These are phyloP conservation scores for Etheostoma nigrum DNA, from an alignment of 2,797 vertebrate genomes.

Conservation along the genomic window DNA sequence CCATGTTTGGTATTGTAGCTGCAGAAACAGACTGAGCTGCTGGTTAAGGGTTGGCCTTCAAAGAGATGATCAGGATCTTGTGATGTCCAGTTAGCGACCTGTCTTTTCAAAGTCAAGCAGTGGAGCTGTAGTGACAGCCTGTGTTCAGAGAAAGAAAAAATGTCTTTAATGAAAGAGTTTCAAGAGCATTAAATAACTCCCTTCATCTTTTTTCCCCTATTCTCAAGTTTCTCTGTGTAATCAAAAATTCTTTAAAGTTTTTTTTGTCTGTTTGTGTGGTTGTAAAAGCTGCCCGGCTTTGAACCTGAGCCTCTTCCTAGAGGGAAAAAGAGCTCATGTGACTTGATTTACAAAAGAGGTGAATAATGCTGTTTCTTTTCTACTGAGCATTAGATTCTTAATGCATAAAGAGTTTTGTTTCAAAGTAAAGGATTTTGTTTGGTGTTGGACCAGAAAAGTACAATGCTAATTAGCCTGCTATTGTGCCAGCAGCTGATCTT, in stretches of 20 bases:
- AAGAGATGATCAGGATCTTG: background rate
- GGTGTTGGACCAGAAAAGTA: conserved; percentile 15
- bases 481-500: conserved; percentile 21
- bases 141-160: background rate
- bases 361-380: conserved; percentile 1
- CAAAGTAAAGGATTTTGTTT: background rate
- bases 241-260: background rate
- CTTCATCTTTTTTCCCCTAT: background rate
- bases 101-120: conserved; percentile 17
- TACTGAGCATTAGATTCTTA: conserved; percentile 17
- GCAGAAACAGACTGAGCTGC: background rate
- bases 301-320: conserved; percentile 20
- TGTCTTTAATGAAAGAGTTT: background rate
- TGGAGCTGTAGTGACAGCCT: background rate
- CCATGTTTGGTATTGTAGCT: background rate
- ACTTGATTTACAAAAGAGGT: conserved; percentile 28
- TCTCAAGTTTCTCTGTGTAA: background rate
- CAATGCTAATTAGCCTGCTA: background rate
- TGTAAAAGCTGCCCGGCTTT: conserved; percentile 10
- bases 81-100: background rate
- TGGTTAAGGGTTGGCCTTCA: background rate
- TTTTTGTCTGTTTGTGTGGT: background rate
- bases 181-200: background rate
- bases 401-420: background rate
- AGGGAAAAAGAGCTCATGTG: conserved; percentile 23